Conservation (phyloP, 2,888 invertebrate species). For the Tromatobia lineatoria region DNA sequence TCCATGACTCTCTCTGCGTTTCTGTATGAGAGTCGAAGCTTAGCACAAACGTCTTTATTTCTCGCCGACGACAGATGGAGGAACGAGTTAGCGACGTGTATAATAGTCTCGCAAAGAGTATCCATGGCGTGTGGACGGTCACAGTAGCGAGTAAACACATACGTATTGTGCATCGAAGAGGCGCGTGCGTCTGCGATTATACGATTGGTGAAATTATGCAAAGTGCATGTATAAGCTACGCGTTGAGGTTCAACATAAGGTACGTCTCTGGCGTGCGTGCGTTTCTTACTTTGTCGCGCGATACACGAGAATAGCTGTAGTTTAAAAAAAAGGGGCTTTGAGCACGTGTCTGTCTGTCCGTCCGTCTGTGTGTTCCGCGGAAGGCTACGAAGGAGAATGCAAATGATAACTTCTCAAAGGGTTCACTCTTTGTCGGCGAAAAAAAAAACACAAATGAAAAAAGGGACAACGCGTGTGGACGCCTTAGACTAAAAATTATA, state of each 20-base stretch:
- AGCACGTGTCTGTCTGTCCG: conserved; percentile 73
- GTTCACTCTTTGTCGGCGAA: conserved; percentile 73
- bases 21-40: background rate
- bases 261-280: conserved; percentile 66
- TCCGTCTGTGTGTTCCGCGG: conserved; percentile 37
- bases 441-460: conserved; percentile 21
- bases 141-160: background rate
- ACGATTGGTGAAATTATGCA: conserved; percentile 82
- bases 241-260: conserved; percentile 10
- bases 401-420: conserved; percentile 78
- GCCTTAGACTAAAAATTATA: conserved; percentile 46
- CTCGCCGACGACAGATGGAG: conserved; percentile 14
- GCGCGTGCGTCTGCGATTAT: conserved; percentile 66
- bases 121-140: background rate
- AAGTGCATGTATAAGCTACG: conserved; percentile 69
- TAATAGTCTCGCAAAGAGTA: conserved; percentile 6
- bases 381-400: conserved; percentile 74
- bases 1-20: background rate
- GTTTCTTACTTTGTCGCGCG: conserved; percentile 28
- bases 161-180: background rate
- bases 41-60: conserved; percentile 2
- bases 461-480: conserved; percentile 55
- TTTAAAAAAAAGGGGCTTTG: conserved; percentile 9
- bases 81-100: conserved; percentile 11
- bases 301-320: conserved; percentile 7